phyloP scores from a whole-genome alignment of 2,888 invertebrate species.

The Stomorhina lunata region DNA sequence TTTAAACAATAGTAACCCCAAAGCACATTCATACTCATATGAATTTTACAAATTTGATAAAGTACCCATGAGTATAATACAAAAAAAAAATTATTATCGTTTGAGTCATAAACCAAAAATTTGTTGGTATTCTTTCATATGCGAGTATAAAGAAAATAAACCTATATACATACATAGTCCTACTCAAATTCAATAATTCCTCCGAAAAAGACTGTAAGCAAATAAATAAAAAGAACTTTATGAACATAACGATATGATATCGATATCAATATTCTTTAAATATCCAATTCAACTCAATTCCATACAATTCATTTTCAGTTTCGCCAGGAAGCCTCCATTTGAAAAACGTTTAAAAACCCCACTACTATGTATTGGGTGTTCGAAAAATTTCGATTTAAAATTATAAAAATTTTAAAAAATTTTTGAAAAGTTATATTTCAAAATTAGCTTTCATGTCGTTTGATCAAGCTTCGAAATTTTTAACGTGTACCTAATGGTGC shows the following conservation, averaged over 20 bases:
- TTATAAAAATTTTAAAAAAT: no score
- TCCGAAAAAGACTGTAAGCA: not conserved
- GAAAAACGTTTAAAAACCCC: slow-evolving; percentile 2
- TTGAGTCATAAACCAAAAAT: not conserved
- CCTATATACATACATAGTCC: not conserved
- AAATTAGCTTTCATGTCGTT: no score
- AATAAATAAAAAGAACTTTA: slow-evolving; percentile 26
- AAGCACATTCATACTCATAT: not conserved
- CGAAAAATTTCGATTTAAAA: no score
- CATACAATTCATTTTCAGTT: slow-evolving; percentile 39
- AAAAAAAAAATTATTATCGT: not conserved
- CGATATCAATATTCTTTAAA: slow-evolving; percentile 8
- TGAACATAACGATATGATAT: slow-evolving; percentile 26
- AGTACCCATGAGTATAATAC: not conserved
- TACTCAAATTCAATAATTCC: slow-evolving; percentile 13
- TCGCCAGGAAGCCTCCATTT: not conserved
- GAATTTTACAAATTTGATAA: not conserved
- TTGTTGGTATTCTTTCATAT: not conserved
- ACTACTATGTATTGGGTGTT: no score
- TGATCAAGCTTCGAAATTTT: no score
- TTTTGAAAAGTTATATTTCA: no score
- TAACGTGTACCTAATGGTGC: no score
- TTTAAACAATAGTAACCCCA: not conserved
- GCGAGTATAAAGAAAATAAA: slow-evolving; percentile 26
- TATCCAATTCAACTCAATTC: no score